Percentiles rank a stretch among this genome's conserved stretches.
Conservation (phyloP, 2,888 invertebrate genomes). For the Clunio marinus region DNA sequence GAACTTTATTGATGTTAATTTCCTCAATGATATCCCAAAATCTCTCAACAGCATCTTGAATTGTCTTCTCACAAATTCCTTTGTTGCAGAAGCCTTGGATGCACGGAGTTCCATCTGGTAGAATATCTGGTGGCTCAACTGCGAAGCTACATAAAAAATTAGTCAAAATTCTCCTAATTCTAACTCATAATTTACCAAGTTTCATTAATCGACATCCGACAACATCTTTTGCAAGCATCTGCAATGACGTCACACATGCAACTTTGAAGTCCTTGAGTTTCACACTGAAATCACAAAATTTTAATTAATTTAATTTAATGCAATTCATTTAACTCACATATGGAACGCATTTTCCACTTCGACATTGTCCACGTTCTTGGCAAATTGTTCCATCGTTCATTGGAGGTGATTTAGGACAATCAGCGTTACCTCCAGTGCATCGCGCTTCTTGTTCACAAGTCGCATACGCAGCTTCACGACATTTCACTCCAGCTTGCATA, state of each 20-base stretch:
- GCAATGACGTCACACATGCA: constrained; percentile 95
- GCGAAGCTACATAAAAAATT: too few relatives aligned
- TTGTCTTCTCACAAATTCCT: constrained; percentile 90
- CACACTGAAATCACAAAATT: too few relatives aligned
- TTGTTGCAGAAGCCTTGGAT: constrained; percentile 96
- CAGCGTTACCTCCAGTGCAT: constrained; percentile 76
- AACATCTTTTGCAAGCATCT: constrained; percentile 88
- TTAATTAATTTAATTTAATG: too few relatives aligned
- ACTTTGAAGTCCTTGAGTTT: constrained; percentile 85
- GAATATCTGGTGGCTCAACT: constrained; percentile 76
- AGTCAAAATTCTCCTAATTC: too few relatives aligned
- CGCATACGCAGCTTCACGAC: constrained; percentile 84
- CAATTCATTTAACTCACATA: too few relatives aligned
- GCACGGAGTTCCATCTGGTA: constrained; percentile 92
- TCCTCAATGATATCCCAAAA: constrained; percentile 98
- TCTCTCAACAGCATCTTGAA: constrained; percentile 90
- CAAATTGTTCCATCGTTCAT: constrained; percentile 84
- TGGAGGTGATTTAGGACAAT: constrained; percentile 81
- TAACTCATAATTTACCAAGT: constrained; percentile 54
- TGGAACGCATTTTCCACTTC: constrained; percentile 85
- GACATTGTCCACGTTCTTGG: constrained; percentile 86
- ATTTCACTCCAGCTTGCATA: constrained; percentile 76
- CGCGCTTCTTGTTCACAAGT: constrained; percentile 90
- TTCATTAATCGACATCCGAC: constrained; percentile 84
- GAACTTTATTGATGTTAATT: constrained; percentile 88